Conservation (phyloP, 2,888 invertebrate genomes). For the Scaptomyza parva region DNA sequence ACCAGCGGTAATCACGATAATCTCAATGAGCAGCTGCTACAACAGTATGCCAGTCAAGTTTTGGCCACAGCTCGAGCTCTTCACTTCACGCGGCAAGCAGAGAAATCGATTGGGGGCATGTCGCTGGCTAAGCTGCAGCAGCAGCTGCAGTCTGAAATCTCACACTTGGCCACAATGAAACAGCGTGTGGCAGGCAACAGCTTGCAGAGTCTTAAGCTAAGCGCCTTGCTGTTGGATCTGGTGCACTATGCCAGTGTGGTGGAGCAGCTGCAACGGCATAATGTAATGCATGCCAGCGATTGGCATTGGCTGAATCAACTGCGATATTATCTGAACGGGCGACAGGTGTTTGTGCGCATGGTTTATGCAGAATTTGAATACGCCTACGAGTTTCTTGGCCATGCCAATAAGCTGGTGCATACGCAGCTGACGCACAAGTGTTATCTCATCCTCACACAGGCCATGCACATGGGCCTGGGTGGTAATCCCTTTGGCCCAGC, state of each 20-base stretch:
- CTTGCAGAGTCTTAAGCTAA: slow-evolving; percentile 93
- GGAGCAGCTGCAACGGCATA: slow-evolving; percentile 89
- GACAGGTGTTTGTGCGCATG: slow-evolving; percentile 88
- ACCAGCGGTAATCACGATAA: slow-evolving; percentile 61
- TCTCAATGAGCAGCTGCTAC: slow-evolving; percentile 85
- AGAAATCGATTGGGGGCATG: slow-evolving; percentile 90
- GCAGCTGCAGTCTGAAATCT: slow-evolving; percentile 85
- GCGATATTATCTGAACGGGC: slow-evolving; percentile 88
- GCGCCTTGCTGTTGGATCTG: slow-evolving; percentile 96
- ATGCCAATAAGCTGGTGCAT: slow-evolving; percentile 96
- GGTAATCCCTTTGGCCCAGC: slow-evolving; percentile 99
- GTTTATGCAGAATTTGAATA: slow-evolving; percentile 97
- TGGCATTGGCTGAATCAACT: slow-evolving; percentile 99
- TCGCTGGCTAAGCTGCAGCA: slow-evolving; percentile 86
- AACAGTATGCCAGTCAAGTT: slow-evolving; percentile 88
- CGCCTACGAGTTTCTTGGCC: slow-evolving; percentile 99
- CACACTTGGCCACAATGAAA: slow-evolving; percentile 78
- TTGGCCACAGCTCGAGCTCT: slow-evolving; percentile 94
- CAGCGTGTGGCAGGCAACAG: slow-evolving; percentile 82
- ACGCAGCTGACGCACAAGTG: slow-evolving; percentile 99
- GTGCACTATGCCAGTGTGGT: slow-evolving; percentile 95
- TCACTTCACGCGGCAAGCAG: slow-evolving; percentile 93
- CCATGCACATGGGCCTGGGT: slow-evolving; percentile 97
- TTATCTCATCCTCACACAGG: slow-evolving; percentile 98
- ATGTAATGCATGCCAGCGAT: slow-evolving; percentile 88